Evolutionary conservation across 37 sponge, comb jelly and placozoan genomes (phyloP), one percentile per base, ranked within the genome.

Genomic region (Crambe crambe): DNA sequence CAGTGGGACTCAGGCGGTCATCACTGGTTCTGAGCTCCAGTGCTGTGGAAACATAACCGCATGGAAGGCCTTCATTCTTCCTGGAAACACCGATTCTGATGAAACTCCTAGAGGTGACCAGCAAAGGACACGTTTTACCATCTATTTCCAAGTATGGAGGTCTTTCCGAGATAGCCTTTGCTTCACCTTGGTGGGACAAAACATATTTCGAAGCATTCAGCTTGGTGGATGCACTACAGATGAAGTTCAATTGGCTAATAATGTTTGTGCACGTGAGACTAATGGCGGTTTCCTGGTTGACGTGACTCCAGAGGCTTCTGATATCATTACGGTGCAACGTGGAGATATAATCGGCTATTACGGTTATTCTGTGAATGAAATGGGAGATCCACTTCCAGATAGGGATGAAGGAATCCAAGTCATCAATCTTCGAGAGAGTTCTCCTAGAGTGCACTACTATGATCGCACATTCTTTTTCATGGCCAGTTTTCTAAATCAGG

Each of bases 101-200:
- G n/a, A n/a, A n/a, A n/a, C n/a, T n/a, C n/a, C n/a, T 1, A 22
- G 68, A 21, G 74, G 57, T 8, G 74, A 21, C 2, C 9, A 54
- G 31, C 18, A 54, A 35, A 39, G 42, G 2, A 43, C 17, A 29
- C 32, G 0, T 1, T 70, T 59, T 40, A 23, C 32, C 29, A 56
- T 83, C 29, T 29, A 69, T 35, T 71, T 85, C 62, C 85, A 85
- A 77, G 78, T 85, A 20, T 85, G 85, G 85, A 76, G 85, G 41
- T 71, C 78, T 23, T 56, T 66, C 29, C 60, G 34, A 40, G 27
- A n/a, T 27, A 63, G 2, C 20, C 65, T 37, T 30, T 63, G 64
- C 61, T 82, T 64, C 43, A 62, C 34, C 3, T 6, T 61, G 22
- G 72, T 85, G 42, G 85, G 72, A 41, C 12, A 42, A 27, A 77